Evolutionary conservation across 2,797 vertebrate species (phyloP).

Genomic region (Anguilla megastoma): DNA sequence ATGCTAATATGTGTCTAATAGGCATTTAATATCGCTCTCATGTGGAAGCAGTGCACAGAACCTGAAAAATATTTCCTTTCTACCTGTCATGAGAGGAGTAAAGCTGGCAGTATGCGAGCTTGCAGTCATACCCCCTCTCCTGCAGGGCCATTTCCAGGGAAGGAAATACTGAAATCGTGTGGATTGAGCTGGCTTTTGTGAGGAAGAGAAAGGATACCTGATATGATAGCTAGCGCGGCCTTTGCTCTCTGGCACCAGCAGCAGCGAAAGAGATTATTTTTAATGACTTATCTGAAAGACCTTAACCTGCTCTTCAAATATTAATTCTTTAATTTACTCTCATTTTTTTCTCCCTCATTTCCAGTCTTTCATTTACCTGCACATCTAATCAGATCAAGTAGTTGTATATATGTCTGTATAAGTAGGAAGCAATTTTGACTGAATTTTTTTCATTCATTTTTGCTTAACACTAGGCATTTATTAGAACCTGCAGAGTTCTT

Average conservation of each 20-base stretch:
- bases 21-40: not conserved
- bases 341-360: not conserved
- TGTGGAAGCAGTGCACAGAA: not conserved
- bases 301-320: not conserved
- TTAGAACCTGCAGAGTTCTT: not conserved
- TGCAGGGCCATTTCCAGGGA: not conserved
- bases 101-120: not conserved
- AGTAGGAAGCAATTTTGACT: not conserved
- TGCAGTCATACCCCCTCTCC: not conserved
- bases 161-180: not conserved
- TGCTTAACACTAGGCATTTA: not conserved
- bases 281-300: not conserved
- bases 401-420: not conserved
- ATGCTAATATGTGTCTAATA: not conserved
- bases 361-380: not conserved
- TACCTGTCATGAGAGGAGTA: not conserved
- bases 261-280: not conserved
- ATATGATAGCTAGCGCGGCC: not conserved
- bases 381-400: not conserved
- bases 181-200: not conserved
- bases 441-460: not conserved
- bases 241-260: not conserved
- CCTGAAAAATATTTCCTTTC: not conserved
- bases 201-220: not conserved
- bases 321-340: not conserved